Evolutionary conservation across 23 tunicate species (phyloP), one percentile per base, ranked within the genome.

Genomic region (Ciona savignyi): DNA sequence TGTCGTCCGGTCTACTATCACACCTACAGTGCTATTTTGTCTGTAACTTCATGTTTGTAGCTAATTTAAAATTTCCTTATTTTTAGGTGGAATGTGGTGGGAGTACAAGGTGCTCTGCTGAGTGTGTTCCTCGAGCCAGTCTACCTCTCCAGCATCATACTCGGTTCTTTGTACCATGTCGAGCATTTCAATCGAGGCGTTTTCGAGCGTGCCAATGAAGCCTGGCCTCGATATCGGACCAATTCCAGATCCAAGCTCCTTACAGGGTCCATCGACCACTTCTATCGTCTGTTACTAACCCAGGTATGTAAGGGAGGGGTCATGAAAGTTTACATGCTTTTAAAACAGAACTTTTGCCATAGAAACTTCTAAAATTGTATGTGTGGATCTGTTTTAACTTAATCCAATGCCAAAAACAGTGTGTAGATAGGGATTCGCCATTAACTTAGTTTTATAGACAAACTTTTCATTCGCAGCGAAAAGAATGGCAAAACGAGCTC

Each of bases 31-130:
- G 62, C 21, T 51, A 51, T 51, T 19, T 51, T 51, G 21, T 51
- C 21, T 19, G 21, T 51, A 11, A n/a, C 70, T 15, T n/a, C 23
- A 19, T 21, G 26, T n/a, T 21, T n/a, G n/a, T n/a, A n/a, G n/a
- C n/a, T n/a, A n/a, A n/a, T n/a, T n/a, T n/a, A n/a, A n/a, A n/a
- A 23, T 73, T 11, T 22, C 30, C 67, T 77, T 68, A 26, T 69
- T 23, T 61, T 11, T 60, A 83, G 97, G 73, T 90, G 90, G 90
- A 90, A 84, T 65, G 75, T 90, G 3, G 76, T 90, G 29, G 97
- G 97, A 60, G n/a, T 84, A 2, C 98, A 92, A 72, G 98, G 98
- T 3, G 65, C 98, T 20, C 75, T 92, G 1, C 80, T 92, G 28
- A 73, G 77, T 51, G n/a, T 85, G 4, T 80, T 69, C 61, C 68